These are phyloP conservation scores for Scatophagus argus DNA, from an alignment of 2,113 vertebrate species.

Conservation along the genomic window DNA sequence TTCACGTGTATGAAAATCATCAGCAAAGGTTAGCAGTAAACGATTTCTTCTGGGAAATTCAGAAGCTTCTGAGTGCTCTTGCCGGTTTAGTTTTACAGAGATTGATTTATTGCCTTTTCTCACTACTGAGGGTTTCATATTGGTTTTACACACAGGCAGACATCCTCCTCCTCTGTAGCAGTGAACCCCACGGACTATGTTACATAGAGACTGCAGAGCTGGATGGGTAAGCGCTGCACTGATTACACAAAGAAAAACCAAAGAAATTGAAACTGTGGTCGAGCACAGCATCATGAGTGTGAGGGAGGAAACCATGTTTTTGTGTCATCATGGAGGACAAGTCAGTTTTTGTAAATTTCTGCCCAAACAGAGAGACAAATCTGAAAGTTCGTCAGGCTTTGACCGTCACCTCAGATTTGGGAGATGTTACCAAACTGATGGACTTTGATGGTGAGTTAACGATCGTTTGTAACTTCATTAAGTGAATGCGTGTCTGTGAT, in stretches of 20 bases:
- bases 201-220: conserved; percentile 95
- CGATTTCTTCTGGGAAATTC: background rate
- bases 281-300: background rate
- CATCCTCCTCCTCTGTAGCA: conserved; percentile 93
- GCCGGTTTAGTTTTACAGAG: conserved; percentile 2
- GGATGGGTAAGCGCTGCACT: conserved; percentile 85
- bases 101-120: conserved; percentile 42
- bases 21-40: background rate
- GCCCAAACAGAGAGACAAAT: conserved; percentile 89
- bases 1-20: background rate
- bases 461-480: background rate
- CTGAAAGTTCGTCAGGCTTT: conserved; percentile 93
- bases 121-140: conserved; percentile 29
- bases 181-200: conserved; percentile 92
- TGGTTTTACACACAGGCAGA: conserved; percentile 88
- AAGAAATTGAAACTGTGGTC: background rate
- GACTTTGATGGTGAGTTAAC: conserved; percentile 89
- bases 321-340: background rate
- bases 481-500: background rate
- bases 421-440: conserved; percentile 86
- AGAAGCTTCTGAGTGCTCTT: background rate
- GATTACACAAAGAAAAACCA: background rate
- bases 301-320: background rate
- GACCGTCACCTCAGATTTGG: conserved; percentile 87
- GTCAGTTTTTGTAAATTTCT: background rate